Base-by-base conservation (phyloP, 2,888 invertebrate genomes). In the Siphlonurus alternatus region DNA sequence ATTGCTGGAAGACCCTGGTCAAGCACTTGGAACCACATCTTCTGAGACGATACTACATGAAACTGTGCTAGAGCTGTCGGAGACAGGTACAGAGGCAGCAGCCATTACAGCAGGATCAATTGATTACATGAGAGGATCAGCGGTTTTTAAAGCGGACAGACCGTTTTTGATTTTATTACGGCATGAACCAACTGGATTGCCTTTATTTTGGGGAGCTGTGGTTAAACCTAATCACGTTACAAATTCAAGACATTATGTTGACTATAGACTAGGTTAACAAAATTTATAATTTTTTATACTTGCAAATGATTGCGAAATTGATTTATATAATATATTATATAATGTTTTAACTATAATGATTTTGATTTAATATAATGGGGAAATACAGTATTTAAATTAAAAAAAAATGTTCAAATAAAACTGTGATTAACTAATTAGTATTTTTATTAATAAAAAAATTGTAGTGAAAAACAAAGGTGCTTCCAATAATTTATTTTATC, bases 81-180 rank as follows among this genome's bases (percentile, higher is more conserved):
- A 61, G 15, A 38, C 25, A 15, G 61, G 61, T 25, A 61, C 61
- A 3, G 61, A 61, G 20, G 61, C 61, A 19, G 61, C 61, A 10
- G 61, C 61, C 3, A 38, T 38, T 20, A 25, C 61, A 19, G 61
- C 38, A 10, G 38, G 38, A 38, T 38, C 38, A 38, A 15, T 38
- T 10, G 38, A 38, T 38, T 38, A 38, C 38, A 38, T 38, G 38
- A 15, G 38, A 38, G 38, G 38, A 38, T 1, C 18, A 5, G 18
- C n/a, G 15, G 38, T 2, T n/a, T 61, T 61, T 61, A 61, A 38
- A 19, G 61, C 61, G 5, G 38, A 61, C 20, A 25, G 61, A 18
- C 61, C 61, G n/a, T 61, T 61, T 18, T 5, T 61, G 20, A 25
- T 61, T 5, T 5, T 61, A n/a, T 18, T 61, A 3, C 38, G 20